Percentiles rank a stretch among this genome's conserved stretches.
Conservation (phyloP, 2,888 invertebrate genomes). For the Acrobasis consociella region DNA sequence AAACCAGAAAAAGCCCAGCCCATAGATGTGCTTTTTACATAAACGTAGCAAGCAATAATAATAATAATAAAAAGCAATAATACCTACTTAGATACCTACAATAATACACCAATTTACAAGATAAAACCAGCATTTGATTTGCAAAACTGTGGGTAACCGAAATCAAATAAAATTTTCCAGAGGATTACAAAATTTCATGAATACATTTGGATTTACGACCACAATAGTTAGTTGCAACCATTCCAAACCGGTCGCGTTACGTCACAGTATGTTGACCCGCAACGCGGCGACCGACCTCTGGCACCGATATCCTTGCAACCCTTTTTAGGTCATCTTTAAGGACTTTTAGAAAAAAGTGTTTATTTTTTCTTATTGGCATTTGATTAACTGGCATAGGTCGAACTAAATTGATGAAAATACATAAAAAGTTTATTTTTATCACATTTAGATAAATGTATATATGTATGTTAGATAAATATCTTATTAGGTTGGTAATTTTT, state of each 20-base stretch:
- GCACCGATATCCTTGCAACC: slow-evolving; percentile 55
- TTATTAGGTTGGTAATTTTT: too few relatives aligned
- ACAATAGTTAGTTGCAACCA: slow-evolving; percentile 39
- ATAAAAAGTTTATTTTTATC: too few relatives aligned
- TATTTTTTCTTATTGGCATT: not conserved
- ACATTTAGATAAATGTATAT: too few relatives aligned
- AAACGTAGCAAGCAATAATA: too few relatives aligned
- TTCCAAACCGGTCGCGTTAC: slow-evolving; percentile 58
- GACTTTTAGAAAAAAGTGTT: too few relatives aligned
- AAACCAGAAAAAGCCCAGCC: too few relatives aligned
- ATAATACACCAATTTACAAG: too few relatives aligned
- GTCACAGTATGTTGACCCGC: slow-evolving; percentile 62
- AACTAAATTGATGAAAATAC: too few relatives aligned
- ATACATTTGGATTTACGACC: slow-evolving; percentile 40
- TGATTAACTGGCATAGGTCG: not conserved
- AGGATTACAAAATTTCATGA: slow-evolving; percentile 45
- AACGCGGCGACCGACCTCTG: slow-evolving; percentile 61
- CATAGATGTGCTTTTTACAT: too few relatives aligned
- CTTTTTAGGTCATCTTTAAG: slow-evolving; percentile 56
- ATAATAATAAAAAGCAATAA: too few relatives aligned
- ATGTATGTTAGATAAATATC: too few relatives aligned
- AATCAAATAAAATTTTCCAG: slow-evolving; percentile 24
- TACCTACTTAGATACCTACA: too few relatives aligned
- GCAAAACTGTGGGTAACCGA: not conserved
- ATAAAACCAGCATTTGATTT: not conserved